Conservation (phyloP, 2,797 vertebrate genomes). For the Orestias chungarensis region DNA sequence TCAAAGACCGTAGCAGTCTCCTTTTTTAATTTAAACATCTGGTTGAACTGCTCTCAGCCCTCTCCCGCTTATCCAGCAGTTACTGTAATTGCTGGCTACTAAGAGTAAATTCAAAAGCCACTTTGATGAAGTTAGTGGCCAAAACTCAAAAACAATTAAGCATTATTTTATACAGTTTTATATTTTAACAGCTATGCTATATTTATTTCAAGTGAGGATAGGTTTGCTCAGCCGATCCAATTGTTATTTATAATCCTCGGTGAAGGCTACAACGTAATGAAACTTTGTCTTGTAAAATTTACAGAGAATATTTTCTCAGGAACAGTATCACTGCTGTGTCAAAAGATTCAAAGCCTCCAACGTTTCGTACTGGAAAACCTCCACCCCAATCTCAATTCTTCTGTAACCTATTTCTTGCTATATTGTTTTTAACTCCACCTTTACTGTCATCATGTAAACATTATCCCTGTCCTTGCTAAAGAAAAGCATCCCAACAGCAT, state of each 20-base stretch:
- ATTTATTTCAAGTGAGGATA: background rate
- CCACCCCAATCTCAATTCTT: no score
- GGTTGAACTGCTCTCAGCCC: slow-evolving; percentile 25
- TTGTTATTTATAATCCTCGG: background rate
- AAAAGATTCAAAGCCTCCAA: background rate
- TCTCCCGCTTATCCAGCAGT: slow-evolving; percentile 2
- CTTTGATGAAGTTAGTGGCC: background rate
- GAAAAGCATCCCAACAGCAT: no score
- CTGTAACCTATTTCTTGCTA: no score
- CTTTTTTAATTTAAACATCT: background rate
- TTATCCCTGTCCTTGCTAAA: no score
- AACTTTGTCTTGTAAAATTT: background rate
- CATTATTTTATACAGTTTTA: background rate
- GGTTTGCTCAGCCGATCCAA: background rate
- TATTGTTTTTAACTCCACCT: no score
- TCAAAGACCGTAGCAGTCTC: slow-evolving; percentile 8
- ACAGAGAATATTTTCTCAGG: background rate
- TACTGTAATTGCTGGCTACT: background rate
- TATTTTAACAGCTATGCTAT: background rate
- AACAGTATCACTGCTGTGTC: background rate
- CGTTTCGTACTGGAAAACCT: no score
- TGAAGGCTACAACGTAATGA: background rate
- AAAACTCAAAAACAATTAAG: background rate
- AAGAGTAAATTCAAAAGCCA: background rate
- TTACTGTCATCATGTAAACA: no score